Evolutionary conservation across 2,888 invertebrate genomes (phyloP), one percentile per base, ranked within the genome.

Genomic region (Nymphalis c-album): DNA sequence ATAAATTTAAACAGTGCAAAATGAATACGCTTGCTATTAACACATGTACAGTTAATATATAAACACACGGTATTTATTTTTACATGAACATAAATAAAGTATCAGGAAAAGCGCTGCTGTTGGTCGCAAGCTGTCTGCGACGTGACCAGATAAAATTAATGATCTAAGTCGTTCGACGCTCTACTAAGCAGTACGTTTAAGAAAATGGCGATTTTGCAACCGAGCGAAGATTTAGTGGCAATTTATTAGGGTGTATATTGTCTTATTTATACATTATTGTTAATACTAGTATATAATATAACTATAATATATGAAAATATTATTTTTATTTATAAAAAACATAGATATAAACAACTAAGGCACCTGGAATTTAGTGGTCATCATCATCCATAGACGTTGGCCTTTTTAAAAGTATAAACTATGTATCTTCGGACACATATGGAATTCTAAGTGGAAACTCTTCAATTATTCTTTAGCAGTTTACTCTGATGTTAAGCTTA

Each of bases 91-190:
- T 40, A 40, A 65, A 60, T 60, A 60, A 35, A 50, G 47, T 47
- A 46, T 60, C 26, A 4, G 10, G 51, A 51, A 51, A 48, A 60
- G 60, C 51, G 58, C 40, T 13, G 17, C 45, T 45, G 40, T 22
- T 51, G 53, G 45, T 31, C 22, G 69, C 62, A 65, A 62, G 63
- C 62, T 65, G 26, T 61, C 64, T 68, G 53, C 40, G 68, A 68
- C 64, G 62, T 65, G 65, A 69, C 65, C 48, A 65, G 65, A 65
- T 60, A 69, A 69, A 65, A 69, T 62, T 64, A 64, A 69, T 69
- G 64, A 46, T 17, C 53, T 40, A 40, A 55, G 55, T 55, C 51
- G 47, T 40, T 63, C 31, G 64, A 61, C 64, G 64, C 58, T 62
- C 50, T 51, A 50, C 61, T 60, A 58, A 64, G 58, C 51, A 46